Evolutionary conservation across 2,113 vertebrate species (phyloP).

Genomic region (Campylomormyrus numenius): DNA sequence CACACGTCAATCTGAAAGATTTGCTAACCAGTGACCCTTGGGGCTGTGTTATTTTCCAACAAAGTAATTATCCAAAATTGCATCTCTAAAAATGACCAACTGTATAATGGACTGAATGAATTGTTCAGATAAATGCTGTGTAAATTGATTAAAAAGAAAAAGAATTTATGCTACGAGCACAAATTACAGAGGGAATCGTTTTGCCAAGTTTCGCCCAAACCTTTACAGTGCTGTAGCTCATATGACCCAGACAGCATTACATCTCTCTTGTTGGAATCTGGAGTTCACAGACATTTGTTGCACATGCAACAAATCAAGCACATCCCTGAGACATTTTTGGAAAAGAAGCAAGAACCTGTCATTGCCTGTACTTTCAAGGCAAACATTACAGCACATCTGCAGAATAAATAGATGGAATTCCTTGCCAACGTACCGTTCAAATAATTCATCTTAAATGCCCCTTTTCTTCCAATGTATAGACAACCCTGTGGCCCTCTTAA

Average conservation of each 20-base stretch:
- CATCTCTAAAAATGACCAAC: background rate
- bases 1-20: background rate
- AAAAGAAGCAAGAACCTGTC: background rate
- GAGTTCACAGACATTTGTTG: background rate
- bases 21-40: background rate
- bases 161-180: background rate
- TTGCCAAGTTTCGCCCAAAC: background rate
- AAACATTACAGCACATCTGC: background rate
- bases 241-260: background rate
- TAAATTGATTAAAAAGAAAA: background rate
- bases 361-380: background rate
- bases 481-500: slow-evolving; percentile 41
- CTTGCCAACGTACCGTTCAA: background rate
- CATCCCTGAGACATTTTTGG: background rate
- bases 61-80: background rate
- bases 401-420: background rate
- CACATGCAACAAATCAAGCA: background rate
- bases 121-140: background rate
- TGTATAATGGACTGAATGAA: background rate
- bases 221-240: background rate
- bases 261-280: background rate
- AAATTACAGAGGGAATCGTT: background rate
- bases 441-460: slow-evolving; percentile 20
- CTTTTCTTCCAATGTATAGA: slow-evolving; percentile 30
- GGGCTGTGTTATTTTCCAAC: background rate